A percentile compares a stretch with the other conserved stretches of the same genome.
phyloP scores from a whole-genome alignment of 2,797 vertebrate genomes.

The Microchirus variegatus region DNA sequence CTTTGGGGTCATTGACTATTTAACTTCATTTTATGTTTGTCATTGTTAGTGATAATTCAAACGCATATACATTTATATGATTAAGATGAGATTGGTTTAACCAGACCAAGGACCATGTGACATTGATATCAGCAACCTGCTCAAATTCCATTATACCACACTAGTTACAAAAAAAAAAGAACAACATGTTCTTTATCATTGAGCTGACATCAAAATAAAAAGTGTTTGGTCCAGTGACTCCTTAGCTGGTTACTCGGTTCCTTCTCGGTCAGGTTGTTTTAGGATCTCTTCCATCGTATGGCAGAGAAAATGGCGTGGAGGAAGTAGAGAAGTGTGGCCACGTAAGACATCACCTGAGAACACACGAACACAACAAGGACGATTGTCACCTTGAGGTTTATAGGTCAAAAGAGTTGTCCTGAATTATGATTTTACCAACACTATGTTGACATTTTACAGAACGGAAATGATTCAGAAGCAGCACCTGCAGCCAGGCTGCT shows the following conservation, averaged over 20 bases:
- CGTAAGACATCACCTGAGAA: conserved; percentile 73
- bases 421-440: no score
- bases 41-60: background rate
- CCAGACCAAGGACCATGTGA: background rate
- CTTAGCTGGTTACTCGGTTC: background rate
- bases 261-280: conserved; percentile 8
- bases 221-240: background rate
- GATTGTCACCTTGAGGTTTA: no score
- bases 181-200: background rate
- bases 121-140: background rate
- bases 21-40: no score
- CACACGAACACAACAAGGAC: background rate
- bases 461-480: no score
- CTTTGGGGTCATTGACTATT: no score
- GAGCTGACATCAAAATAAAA: background rate
- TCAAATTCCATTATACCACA: conserved; percentile 5
- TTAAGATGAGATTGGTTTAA: conserved; percentile 2
- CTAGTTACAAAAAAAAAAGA: background rate
- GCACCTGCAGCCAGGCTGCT: no score
- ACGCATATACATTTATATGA: background rate
- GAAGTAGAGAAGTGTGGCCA: conserved; percentile 76
- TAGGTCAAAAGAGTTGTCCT: no score
- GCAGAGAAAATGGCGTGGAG: conserved; percentile 76
- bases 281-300: conserved; percentile 72
- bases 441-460: no score